A percentile compares a stretch with the other conserved stretches of the same genome.
Conservation (phyloP, 2,113 vertebrate species). For the Podilymbus podiceps region DNA sequence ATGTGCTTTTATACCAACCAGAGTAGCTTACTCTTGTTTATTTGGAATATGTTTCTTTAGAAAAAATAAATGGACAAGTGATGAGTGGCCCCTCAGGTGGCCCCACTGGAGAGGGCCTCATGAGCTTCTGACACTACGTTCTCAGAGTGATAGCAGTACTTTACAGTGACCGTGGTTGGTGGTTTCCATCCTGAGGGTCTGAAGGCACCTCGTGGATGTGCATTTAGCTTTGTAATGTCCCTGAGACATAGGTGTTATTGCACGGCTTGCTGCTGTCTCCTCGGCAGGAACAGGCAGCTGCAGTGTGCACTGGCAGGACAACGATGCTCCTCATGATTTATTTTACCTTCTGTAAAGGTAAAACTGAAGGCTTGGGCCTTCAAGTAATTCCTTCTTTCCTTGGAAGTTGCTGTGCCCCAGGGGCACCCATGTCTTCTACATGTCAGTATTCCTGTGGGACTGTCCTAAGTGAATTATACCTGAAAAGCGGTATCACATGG, state of each 20-base stretch:
- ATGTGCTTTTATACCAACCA: neutral
- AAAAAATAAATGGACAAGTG: neutral
- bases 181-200: neutral
- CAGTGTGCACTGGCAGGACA: neutral
- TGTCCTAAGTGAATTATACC: neutral
- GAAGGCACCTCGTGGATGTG: neutral
- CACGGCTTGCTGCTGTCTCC: fast-evolving
- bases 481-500: neutral
- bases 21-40: neutral
- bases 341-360: neutral
- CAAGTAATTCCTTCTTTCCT: neutral
- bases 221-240: neutral
- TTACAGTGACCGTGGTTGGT: fast-evolving
- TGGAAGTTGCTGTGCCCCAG: neutral
- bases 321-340: fast-evolving
- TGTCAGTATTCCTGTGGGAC: neutral
- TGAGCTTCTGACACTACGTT: neutral
- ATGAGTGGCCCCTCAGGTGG: neutral
- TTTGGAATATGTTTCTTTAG: neutral
- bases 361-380: neutral
- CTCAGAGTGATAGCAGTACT: neutral
- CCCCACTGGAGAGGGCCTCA: neutral
- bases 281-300: neutral
- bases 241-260: neutral
- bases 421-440: neutral